Conservation (phyloP, 2,797 vertebrate species). For the Synanceia verrucosa region DNA sequence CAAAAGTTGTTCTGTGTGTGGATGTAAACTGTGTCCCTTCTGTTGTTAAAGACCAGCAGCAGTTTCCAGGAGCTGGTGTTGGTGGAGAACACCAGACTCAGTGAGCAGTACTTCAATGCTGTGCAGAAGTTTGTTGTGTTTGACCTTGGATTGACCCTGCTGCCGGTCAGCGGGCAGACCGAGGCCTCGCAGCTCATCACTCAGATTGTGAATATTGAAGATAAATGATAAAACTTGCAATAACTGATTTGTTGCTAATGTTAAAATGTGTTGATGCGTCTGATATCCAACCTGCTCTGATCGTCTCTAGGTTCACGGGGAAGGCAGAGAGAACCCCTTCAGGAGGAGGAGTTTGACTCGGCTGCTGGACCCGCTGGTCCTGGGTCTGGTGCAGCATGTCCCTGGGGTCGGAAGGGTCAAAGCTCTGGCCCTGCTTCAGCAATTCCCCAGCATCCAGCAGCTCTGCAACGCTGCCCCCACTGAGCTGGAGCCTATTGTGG, state of each 20-base stretch:
- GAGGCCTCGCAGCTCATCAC: constrained; percentile 89
- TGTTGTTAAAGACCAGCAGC: constrained; percentile 75
- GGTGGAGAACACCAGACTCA: constrained; percentile 87
- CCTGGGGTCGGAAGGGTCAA: constrained; percentile 90
- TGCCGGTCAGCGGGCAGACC: constrained; percentile 85
- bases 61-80: constrained; percentile 85
- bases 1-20: background rate
- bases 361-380: constrained; percentile 76
- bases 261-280: no score
- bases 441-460: constrained; percentile 85
- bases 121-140: constrained; percentile 90
- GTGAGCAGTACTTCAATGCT: constrained; percentile 87
- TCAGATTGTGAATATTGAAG: constrained; percentile 84
- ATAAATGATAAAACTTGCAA: background rate
- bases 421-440: constrained; percentile 85
- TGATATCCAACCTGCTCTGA: background rate
- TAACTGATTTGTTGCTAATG: background rate
- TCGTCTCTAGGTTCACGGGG: constrained; percentile 83
- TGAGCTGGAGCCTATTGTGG: constrained; percentile 85
- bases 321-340: constrained; percentile 88
- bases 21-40: background rate
- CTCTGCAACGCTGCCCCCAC: constrained; percentile 79
- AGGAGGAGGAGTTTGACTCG: constrained; percentile 57
- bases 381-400: constrained; percentile 84
- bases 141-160: constrained; percentile 89